These are phyloP conservation scores for Latrodectus elegans DNA, from an alignment of 2,888 invertebrate genomes.

Conservation along the genomic window DNA sequence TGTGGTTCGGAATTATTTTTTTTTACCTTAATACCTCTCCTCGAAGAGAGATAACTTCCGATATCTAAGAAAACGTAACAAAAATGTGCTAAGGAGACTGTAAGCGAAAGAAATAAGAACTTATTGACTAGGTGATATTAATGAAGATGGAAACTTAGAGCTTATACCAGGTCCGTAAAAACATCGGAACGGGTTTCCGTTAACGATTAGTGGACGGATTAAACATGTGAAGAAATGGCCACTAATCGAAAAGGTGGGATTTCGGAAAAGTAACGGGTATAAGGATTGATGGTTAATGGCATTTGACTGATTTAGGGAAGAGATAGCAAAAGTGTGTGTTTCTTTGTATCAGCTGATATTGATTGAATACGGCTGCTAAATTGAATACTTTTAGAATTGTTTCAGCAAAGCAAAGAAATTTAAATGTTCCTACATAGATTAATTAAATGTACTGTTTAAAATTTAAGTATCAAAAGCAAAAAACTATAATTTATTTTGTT, in stretches of 20 bases:
- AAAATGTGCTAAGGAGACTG: neutral
- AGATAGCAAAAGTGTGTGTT: too few relatives aligned
- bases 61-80: neutral
- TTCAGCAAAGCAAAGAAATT: too few relatives aligned
- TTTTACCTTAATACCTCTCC: too few relatives aligned
- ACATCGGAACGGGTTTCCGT: neutral
- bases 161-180: neutral
- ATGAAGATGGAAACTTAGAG: neutral
- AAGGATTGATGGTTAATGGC: neutral
- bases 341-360: too few relatives aligned
- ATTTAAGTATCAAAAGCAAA: too few relatives aligned
- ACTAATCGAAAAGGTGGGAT: constrained; percentile 4
- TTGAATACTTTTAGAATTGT: too few relatives aligned
- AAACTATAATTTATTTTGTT: too few relatives aligned
- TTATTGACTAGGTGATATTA: neutral
- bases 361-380: too few relatives aligned
- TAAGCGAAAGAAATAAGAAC: neutral
- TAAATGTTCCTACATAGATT: too few relatives aligned
- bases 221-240: neutral
- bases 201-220: neutral
- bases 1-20: too few relatives aligned
- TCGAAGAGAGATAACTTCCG: too few relatives aligned
- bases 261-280: neutral
- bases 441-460: too few relatives aligned
- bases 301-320: neutral